Evolutionary conservation across 2,888 invertebrate species (phyloP).

Genomic region (Drosophila mimetica): DNA sequence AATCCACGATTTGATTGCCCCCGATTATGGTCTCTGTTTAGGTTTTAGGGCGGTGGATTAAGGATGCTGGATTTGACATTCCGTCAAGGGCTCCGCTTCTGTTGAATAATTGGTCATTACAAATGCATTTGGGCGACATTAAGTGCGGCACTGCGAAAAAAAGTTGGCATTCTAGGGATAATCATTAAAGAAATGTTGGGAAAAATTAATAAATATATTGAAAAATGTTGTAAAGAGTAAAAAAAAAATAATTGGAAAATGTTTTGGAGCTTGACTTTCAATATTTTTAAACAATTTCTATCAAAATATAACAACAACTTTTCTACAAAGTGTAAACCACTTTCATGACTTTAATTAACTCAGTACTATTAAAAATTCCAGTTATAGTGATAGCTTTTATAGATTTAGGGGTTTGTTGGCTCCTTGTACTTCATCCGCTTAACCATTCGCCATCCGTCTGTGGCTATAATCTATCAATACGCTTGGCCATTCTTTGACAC

Average conservation of each 20-base stretch:
- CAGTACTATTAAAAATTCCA: background rate
- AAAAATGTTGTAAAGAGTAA: no score
- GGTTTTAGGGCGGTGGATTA: slow-evolving; percentile 12
- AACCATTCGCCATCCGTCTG: background rate
- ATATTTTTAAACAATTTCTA: no score
- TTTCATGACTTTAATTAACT: no score
- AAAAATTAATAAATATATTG: no score
- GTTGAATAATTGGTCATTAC: slow-evolving; percentile 23
- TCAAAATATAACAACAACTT: no score
- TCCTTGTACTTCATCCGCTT: background rate
- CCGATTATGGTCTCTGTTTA: slow-evolving; percentile 31
- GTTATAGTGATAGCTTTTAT: background rate
- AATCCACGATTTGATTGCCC: slow-evolving; percentile 45
- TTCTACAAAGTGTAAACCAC: no score
- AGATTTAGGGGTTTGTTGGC: background rate
- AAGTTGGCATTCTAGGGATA: background rate
- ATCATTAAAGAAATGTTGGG: background rate
- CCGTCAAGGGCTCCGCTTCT: background rate
- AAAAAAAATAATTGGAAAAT: no score
- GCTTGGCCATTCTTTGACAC: slow-evolving; percentile 1
- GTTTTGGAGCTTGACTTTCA: no score
- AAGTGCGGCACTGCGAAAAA: background rate
- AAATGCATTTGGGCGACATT: slow-evolving; percentile 14
- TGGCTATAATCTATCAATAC: slow-evolving; percentile 1
- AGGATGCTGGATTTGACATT: slow-evolving; percentile 10